Evolutionary conservation across 2,113 vertebrate genomes (phyloP), one percentile per base, ranked within the genome.

Genomic region (Mastomys natalensis): DNA sequence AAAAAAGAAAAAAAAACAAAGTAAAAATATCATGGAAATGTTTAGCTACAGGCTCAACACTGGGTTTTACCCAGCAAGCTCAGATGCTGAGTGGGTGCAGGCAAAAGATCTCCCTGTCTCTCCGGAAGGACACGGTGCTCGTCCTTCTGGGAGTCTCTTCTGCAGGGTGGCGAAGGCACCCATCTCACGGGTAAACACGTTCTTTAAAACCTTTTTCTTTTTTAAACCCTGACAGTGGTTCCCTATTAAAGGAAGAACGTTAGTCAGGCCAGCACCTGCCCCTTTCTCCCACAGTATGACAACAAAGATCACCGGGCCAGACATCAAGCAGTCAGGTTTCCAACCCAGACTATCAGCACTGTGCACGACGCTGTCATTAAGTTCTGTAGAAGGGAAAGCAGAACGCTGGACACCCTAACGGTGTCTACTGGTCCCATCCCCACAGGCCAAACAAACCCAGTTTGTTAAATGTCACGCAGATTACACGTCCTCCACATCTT

Each of bases 21-120:
- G 51, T 77, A 95, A 95, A 96, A 95, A 87, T 9, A 70, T n/a
- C 78, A 37, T 64, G 82, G 74, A 68, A 87, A 72, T 40, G 19
- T 31, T 95, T 81, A 66, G 10, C 7, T 48, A 62, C 78, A 87
- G 19, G 3, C 55, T 62, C 45, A 40, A 68, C 16, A 48, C 58
- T 40, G 53, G 43, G 62, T n/a, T 74, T 45, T 82, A 60, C 15
- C n/a, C 80, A 31, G 19, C 16, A 1, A 26, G 68, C 55, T 60
- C 77, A 73, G 64, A 51, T 15, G 89, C 72, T 64, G 62, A 58
- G 74, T 0, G 26, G 55, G 94, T 85, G 29, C 3, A n/a, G 77
- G 55, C 70, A 55, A 43, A 64, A 29, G 11, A 40, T 22, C 24
- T 53, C 66, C 60, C 78, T 58, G 29, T 51, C 72, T 26, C 26